Evolutionary conservation across 1,140 invertebrate genomes (phyloP), one percentile per base, ranked within the genome.

Genomic region (Drosophila nikananu): DNA sequence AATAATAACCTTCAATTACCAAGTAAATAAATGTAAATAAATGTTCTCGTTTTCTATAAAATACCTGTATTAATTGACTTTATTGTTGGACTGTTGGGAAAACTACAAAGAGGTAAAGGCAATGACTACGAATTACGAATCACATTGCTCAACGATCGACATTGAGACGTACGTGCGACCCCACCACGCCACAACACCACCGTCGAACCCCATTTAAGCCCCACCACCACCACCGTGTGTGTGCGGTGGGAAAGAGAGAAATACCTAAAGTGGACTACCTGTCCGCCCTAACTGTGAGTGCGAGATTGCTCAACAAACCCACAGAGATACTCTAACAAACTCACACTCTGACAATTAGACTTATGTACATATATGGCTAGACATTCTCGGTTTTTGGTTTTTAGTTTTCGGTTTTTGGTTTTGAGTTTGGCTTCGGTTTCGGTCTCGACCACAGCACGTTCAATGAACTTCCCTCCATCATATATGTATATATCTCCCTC

Each of bases 401-500:
- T 78, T 25, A 51, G 63, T 59, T 80, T 75, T 41, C 8, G 41
- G 72, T 55, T 58, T 75, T 77, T 60, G 54, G 44, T 77, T 78
- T 57, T 60, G 57, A 66, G 61, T 64, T 76, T 59, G 51, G 60
- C 46, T 55, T 60, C 52, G 58, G 48, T 27, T 49, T 44, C 21
- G 41, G 41, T 41, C 42, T 59, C 46, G 23, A n/a, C 49, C 62
- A 25, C 52, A 49, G 49, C 52, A 77, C 83, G 81, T 89, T 87
- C 83, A 87, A 72, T 89, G 83, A 87, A 89, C 84, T 74, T 77
- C 15, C n/a, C 52, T 27, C 30, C 41, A 37, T 59, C n/a, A 35
- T n/a, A n/a, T 12, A 51, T 30, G 30, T 19, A 5, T 49, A n/a
- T 51, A 23, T 46, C 12, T n/a, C 5, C 3, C 30, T 19, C 37